These are phyloP conservation scores for Pterophyllum scalare DNA, from an alignment of 2,113 vertebrate species.

Conservation along the genomic window DNA sequence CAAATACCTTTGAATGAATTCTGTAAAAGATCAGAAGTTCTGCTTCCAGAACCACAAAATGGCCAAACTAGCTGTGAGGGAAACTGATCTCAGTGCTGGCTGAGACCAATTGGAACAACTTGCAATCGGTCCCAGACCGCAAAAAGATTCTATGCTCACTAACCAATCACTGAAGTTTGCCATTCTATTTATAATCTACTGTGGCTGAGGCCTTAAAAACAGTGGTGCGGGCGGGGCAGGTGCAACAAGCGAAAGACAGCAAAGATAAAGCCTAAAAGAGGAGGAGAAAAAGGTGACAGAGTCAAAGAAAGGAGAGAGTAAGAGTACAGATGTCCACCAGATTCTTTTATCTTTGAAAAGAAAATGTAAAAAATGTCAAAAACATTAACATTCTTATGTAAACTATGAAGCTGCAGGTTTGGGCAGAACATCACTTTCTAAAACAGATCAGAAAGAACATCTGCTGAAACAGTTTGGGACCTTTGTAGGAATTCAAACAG, in stretches of 20 bases:
- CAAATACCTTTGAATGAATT: no score
- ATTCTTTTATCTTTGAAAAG: background rate
- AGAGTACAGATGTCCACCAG: background rate
- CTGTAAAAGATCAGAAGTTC: fast-evolving
- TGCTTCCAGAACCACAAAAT: background rate
- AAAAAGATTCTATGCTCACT: background rate
- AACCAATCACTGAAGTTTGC: background rate
- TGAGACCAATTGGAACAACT: background rate
- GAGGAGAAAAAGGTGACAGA: background rate
- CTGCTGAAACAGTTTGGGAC: background rate
- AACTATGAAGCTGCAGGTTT: background rate
- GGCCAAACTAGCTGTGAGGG: background rate
- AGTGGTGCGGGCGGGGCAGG: background rate
- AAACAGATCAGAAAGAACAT: background rate
- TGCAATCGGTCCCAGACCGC: background rate
- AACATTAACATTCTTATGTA: background rate
- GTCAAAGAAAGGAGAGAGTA: background rate
- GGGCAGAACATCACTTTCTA: background rate
- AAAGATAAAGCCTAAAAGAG: background rate
- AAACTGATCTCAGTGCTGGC: background rate
- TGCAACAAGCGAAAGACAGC: background rate
- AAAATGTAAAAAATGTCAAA: background rate
- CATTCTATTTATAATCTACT: background rate
- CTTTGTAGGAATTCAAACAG: background rate
- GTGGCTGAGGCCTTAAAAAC: background rate